phyloP scores from a whole-genome alignment of 2,888 invertebrate species.

The Acronicta leporina region DNA sequence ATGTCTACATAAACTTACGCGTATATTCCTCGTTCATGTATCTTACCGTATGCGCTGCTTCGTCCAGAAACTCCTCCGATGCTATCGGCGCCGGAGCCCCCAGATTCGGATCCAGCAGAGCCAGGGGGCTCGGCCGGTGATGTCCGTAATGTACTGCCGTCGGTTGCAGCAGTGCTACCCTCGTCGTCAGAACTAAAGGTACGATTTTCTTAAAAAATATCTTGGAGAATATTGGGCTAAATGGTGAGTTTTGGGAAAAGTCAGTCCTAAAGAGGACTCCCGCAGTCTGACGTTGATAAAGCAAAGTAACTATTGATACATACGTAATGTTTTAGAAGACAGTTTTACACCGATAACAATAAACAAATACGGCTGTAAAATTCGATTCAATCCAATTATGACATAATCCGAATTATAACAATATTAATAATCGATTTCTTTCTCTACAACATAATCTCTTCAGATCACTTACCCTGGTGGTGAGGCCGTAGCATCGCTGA shows the following conservation, averaged over 20 bases:
- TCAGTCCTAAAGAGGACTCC: no score
- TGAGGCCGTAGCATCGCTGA: conserved; percentile 95
- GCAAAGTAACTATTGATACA: no score
- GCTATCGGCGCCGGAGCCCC: conserved; percentile 97
- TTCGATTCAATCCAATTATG: no score
- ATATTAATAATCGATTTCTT: no score
- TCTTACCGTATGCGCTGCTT: conserved; percentile 95
- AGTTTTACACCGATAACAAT: no score
- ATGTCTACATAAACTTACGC: neutral
- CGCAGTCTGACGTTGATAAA: no score
- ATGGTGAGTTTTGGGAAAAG: no score
- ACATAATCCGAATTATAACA: no score
- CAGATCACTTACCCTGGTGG: conserved; percentile 88
- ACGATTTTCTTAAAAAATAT: no score
- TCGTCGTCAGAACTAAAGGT: conserved; percentile 95
- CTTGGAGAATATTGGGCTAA: no score
- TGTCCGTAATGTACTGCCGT: conserved; percentile 95
- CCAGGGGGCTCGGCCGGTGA: conserved; percentile 83
- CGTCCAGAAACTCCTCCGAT: conserved; percentile 98
- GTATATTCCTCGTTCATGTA: neutral
- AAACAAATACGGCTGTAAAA: no score
- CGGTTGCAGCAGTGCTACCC: conserved; percentile 98
- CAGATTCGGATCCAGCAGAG: conserved; percentile 95
- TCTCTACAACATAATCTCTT: neutral
- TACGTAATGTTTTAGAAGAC: no score